phyloP scores from a whole-genome alignment of 2,113 vertebrate species.

The Perca fluviatilis region DNA sequence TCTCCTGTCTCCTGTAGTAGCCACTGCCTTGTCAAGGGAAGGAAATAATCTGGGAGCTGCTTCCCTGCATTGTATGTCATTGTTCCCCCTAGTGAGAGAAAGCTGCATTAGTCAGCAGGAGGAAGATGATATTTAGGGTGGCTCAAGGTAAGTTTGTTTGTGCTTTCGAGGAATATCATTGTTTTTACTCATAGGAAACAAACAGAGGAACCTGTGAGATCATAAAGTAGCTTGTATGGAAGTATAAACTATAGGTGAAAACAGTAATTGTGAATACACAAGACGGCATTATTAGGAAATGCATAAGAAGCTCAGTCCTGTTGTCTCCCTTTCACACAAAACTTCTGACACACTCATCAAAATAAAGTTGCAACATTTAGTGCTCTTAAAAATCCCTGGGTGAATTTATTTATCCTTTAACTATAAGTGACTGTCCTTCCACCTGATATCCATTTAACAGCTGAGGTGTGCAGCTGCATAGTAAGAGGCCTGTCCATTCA shows the following conservation, averaged over 20 bases:
- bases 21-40: constrained; percentile 79
- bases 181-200: constrained; percentile 21
- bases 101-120: constrained; percentile 64
- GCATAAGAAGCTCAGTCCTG: background rate
- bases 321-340: background rate
- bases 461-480: constrained; percentile 68
- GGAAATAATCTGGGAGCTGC: constrained; percentile 83
- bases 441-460: constrained; percentile 61
- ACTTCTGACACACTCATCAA: background rate
- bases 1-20: constrained; percentile 73
- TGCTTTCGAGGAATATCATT: constrained; percentile 62
- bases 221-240: background rate
- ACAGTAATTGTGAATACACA: background rate
- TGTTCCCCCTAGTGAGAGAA: constrained; percentile 72
- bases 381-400: background rate
- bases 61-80: constrained; percentile 86
- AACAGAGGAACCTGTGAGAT: constrained; percentile 14
- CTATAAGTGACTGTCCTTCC: constrained; percentile 30
- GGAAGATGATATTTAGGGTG: constrained; percentile 34
- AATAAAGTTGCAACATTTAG: constrained; percentile 31
- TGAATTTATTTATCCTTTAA: constrained; percentile 21
- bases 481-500: constrained; percentile 74
- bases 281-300: background rate
- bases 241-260: background rate
- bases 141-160: constrained; percentile 40